These are phyloP conservation scores for Lissonota sp. DNA, from an alignment of 2,888 invertebrate species.

Conservation along the genomic window DNA sequence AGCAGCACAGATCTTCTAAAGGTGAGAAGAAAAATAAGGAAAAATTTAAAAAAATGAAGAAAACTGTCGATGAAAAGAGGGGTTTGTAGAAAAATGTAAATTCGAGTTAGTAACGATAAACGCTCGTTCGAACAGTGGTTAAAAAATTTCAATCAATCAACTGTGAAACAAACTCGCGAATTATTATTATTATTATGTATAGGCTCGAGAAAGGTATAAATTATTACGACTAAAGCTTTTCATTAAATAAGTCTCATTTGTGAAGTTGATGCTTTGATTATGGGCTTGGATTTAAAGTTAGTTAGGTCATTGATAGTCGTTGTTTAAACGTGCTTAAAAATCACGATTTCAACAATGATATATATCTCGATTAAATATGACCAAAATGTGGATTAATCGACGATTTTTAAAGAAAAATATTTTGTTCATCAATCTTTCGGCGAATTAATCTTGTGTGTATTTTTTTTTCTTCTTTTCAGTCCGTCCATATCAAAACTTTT, in stretches of 20 bases:
- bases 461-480: conserved; percentile 27
- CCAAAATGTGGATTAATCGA: conserved; percentile 5
- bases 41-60: conserved; percentile 46
- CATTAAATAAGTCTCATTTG: conserved; percentile 13
- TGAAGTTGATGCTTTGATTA: conserved; percentile 31
- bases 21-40: conserved; percentile 50
- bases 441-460: conserved; percentile 47
- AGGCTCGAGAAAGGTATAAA: conserved; percentile 22
- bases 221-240: conserved; percentile 6
- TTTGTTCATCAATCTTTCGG: conserved; percentile 44
- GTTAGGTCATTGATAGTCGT: conserved; percentile 49
- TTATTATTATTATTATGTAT: background rate
- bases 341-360: conserved; percentile 2
- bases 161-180: background rate
- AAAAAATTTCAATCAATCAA: conserved; percentile 17
- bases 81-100: conserved; percentile 50
- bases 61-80: conserved; percentile 33
- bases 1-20: too few relatives aligned
- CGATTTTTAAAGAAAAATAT: conserved; percentile 24
- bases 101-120: conserved; percentile 2
- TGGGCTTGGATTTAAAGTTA: conserved; percentile 21
- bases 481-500: background rate
- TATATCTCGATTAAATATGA: background rate
- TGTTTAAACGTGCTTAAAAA: conserved; percentile 16
- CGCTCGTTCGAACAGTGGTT: conserved; percentile 2